Percentiles rank a stretch among this genome's conserved stretches.
phyloP scores from a whole-genome alignment of 2,113 vertebrate genomes.

The Engystomops pustulosus region DNA sequence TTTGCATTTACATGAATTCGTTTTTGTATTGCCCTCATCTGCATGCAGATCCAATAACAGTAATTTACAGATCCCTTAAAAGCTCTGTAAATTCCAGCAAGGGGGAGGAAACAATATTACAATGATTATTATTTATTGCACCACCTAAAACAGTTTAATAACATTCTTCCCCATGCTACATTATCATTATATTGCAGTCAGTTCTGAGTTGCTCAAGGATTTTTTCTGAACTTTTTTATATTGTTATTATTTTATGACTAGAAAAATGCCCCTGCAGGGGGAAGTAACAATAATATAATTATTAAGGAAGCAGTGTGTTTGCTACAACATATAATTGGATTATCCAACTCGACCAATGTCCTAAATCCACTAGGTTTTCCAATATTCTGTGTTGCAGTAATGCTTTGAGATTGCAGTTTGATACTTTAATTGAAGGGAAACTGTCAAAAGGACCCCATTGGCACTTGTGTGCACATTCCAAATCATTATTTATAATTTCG shows the following conservation, averaged over 20 bases:
- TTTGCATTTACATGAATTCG: conserved; percentile 34
- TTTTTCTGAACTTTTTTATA: not conserved
- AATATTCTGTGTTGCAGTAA: too few species aligned
- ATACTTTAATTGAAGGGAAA: too few species aligned
- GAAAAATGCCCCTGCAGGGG: not conserved
- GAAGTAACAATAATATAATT: not conserved
- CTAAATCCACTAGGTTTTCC: too few species aligned
- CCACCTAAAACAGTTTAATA: conserved; percentile 32
- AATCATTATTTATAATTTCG: too few species aligned
- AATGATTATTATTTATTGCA: conserved; percentile 30
- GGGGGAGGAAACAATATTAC: conserved; percentile 45
- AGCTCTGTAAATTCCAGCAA: not conserved
- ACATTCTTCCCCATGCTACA: conserved; percentile 8
- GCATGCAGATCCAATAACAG: conserved; percentile 38
- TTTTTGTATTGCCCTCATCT: conserved; percentile 20
- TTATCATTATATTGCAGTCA: conserved; percentile 31
- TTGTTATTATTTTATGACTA: conserved; percentile 14
- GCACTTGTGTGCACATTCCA: too few species aligned
- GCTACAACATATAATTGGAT: not conserved
- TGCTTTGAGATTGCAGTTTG: too few species aligned
- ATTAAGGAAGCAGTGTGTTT: not conserved
- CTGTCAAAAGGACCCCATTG: too few species aligned
- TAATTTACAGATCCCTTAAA: conserved; percentile 46
- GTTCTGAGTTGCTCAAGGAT: not conserved
- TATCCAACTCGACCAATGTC: too few species aligned